Evolutionary conservation across 53 echinoderm and acorn worm species (phyloP).

Genomic region (Paelopatides confundens): DNA sequence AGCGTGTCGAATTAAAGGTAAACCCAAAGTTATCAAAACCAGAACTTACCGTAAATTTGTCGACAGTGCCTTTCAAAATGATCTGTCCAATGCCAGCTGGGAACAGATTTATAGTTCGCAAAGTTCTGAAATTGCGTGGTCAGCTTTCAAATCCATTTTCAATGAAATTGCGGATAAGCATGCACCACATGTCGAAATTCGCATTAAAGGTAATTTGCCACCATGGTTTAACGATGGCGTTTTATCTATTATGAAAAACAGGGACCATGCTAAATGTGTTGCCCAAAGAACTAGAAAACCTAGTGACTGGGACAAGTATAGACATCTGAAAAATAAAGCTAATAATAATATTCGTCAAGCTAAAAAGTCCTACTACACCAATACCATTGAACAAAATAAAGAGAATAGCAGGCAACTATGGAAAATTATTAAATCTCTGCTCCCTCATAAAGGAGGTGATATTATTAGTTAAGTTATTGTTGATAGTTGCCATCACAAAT

Average conservation of each 20-base stretch:
- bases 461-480: too few species aligned
- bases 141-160: not conserved
- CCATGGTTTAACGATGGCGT: not conserved
- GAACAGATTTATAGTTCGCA: not conserved
- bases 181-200: not conserved
- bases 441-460: too few species aligned
- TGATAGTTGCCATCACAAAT: too few species aligned
- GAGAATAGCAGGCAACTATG: too few species aligned
- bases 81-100: not conserved
- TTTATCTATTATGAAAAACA: not conserved
- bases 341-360: too few species aligned
- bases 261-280: not conserved
- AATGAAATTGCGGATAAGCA: not conserved
- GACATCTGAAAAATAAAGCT: too few species aligned
- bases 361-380: too few species aligned
- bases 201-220: not conserved
- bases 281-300: not conserved
- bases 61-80: not conserved
- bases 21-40: not conserved
- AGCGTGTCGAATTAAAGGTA: not conserved
- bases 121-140: not conserved
- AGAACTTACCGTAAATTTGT: not conserved
- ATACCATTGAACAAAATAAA: too few species aligned
- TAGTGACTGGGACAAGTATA: too few species aligned
- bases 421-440: too few species aligned